phyloP scores from a whole-genome alignment of 2,113 vertebrate species.

The Erpornis zantholeuca region DNA sequence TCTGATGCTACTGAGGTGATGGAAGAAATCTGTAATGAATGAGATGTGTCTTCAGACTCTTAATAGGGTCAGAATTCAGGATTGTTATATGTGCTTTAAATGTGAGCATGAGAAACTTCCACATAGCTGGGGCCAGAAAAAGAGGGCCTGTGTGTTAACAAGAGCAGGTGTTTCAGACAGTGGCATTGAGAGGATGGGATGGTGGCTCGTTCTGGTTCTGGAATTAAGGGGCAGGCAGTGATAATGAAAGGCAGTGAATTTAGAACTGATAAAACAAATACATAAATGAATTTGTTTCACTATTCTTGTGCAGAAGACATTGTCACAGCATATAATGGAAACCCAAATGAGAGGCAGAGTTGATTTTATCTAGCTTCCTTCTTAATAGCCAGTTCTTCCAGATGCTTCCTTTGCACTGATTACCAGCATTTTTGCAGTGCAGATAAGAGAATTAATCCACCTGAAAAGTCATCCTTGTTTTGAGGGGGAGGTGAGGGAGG shows the following conservation, averaged over 20 bases:
- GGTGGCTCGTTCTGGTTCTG: background rate
- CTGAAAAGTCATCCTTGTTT: background rate
- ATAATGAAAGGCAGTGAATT: background rate
- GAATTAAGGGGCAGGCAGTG: background rate
- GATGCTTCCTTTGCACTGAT: background rate
- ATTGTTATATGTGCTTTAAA: background rate
- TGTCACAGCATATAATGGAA: background rate
- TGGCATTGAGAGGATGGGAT: background rate
- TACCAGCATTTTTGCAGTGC: background rate
- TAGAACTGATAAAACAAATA: background rate
- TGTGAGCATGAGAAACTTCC: background rate
- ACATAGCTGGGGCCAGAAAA: background rate
- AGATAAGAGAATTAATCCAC: background rate
- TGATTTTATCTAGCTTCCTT: background rate
- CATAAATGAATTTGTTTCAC: background rate
- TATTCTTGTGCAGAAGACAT: background rate
- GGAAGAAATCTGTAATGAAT: background rate
- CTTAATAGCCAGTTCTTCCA: background rate
- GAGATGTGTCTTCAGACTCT: background rate
- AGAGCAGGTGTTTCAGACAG: background rate
- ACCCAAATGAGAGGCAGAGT: background rate
- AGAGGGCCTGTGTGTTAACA: background rate
- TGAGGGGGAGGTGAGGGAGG: too few species aligned
- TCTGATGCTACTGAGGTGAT: background rate
- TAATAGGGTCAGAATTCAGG: background rate